These are phyloP conservation scores for Amphiprion ocellaris DNA, from an alignment of 2,113 vertebrate species.

Conservation along the genomic window DNA sequence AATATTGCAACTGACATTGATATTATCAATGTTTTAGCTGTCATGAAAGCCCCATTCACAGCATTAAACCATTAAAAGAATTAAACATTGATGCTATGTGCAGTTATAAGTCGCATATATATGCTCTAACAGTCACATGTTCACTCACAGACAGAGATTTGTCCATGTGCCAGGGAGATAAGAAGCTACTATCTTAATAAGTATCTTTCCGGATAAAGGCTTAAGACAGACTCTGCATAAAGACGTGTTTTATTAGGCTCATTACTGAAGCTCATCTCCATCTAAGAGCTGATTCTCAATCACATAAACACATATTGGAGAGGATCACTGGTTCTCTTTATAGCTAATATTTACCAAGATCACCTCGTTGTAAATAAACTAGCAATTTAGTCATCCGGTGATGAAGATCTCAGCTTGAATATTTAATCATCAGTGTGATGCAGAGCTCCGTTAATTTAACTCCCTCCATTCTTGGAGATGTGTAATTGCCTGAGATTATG, in stretches of 20 bases:
- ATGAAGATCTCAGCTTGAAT: constrained; percentile 1
- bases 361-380: constrained; percentile 39
- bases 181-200: constrained; percentile 76
- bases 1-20: too few relatives aligned
- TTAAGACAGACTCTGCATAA: constrained; percentile 50
- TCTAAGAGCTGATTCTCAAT: constrained; percentile 35
- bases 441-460: constrained; percentile 16
- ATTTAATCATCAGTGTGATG: constrained; percentile 29
- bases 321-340: not conserved
- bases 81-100: constrained; percentile 10
- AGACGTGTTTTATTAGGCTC: constrained; percentile 55
- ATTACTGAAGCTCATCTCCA: constrained; percentile 42
- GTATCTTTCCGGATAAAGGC: constrained; percentile 63
- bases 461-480: not conserved
- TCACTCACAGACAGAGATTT: constrained; percentile 33
- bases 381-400: constrained; percentile 6
- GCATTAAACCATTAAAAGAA: constrained; percentile 19
- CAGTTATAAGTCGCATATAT: not conserved
- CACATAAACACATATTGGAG: constrained; percentile 23
- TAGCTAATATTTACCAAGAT: constrained; percentile 46
- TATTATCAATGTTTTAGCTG: too few relatives aligned
- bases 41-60: constrained; percentile 23
- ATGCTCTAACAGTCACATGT: constrained; percentile 2
- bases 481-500: constrained; percentile 41
- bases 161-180: constrained; percentile 67